These are phyloP conservation scores for Cyphomyrmex costatus DNA, from an alignment of 1,140 invertebrate species.

Conservation along the genomic window DNA sequence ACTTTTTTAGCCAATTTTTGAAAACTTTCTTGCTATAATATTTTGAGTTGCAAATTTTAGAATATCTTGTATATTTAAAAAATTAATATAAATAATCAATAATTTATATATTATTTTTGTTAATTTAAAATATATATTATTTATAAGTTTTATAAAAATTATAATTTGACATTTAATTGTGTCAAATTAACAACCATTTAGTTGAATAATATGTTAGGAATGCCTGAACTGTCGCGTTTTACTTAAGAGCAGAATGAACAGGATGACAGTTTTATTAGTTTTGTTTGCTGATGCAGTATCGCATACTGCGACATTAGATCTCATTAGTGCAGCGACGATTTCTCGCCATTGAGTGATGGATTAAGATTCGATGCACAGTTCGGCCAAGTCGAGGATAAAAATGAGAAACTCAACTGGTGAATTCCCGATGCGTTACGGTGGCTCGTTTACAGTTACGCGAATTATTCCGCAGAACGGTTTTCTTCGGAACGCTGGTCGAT, in stretches of 20 bases:
- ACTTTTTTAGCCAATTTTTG: no score
- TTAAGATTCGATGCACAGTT: constrained; percentile 15
- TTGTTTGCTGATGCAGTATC: background rate
- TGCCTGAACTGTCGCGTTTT: background rate
- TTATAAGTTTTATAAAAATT: background rate
- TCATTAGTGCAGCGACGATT: constrained; percentile 6
- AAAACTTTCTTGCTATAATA: no score
- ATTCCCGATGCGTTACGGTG: constrained; percentile 63
- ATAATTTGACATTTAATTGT: background rate
- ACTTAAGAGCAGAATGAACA: background rate
- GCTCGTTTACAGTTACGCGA: constrained; percentile 69
- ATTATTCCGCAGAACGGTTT: constrained; percentile 65
- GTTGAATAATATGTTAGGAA: background rate
- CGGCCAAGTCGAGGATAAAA: background rate
- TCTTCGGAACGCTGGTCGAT: constrained; percentile 21
- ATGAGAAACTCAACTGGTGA: constrained; percentile 31
- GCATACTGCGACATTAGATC: constrained; percentile 1
- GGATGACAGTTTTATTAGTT: constrained; percentile 1
- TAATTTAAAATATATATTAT: background rate
- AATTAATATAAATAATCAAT: no score
- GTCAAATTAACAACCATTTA: background rate
- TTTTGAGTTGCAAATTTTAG: no score
- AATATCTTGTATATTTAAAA: no score
- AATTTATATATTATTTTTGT: no score
- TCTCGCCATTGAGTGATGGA: background rate